phyloP scores from a whole-genome alignment of 1,140 invertebrate species.

The Lepidurus packardi region DNA sequence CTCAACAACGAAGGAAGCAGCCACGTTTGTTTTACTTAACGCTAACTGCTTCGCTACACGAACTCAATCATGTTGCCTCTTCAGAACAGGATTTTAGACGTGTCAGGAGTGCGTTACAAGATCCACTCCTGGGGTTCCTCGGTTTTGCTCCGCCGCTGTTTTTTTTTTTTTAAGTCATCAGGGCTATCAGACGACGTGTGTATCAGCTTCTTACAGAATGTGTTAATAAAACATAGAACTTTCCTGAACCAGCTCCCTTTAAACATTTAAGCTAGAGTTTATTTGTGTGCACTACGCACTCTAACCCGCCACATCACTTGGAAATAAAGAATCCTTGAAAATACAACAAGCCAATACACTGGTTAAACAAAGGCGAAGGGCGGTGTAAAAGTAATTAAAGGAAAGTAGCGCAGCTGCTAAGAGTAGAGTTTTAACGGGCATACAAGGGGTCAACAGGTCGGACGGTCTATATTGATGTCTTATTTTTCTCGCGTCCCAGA shows the following conservation, averaged over 20 bases:
- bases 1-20: conserved; percentile 21
- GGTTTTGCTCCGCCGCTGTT: not conserved
- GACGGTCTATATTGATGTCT: not conserved
- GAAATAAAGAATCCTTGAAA: no score
- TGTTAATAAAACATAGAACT: no score
- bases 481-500: not conserved
- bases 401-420: not conserved
- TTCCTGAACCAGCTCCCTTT: no score
- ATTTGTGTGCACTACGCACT: no score
- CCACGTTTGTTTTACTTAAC: conserved; percentile 15
- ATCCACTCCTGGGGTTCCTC: not conserved
- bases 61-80: not conserved
- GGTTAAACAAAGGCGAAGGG: not conserved
- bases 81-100: not conserved
- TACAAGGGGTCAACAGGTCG: not conserved
- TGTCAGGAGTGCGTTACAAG: not conserved
- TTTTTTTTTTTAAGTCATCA: not conserved
- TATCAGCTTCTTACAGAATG: no score
- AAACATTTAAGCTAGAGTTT: no score
- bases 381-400: conserved; percentile 14
- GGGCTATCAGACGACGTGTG: no score
- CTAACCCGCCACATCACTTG: no score
- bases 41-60: conserved; percentile 9
- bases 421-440: conserved; percentile 5
- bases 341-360: not conserved